Percentiles rank a stretch among this genome's conserved stretches.
Conservation (phyloP, 1,140 invertebrate genomes). For the Cotesia typhae region DNA sequence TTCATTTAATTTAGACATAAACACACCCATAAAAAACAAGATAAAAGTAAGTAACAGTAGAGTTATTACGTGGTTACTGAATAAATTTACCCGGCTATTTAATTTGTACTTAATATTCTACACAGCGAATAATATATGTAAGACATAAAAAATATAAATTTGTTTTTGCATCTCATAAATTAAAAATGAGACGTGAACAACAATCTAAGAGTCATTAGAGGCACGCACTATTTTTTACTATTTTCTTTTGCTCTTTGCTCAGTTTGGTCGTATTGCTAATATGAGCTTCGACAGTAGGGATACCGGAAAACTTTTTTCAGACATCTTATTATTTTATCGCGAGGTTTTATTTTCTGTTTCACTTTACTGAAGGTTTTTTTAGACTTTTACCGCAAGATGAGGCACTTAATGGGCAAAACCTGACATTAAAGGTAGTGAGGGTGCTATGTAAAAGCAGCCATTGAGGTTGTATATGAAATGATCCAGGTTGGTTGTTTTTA, state of each 20-base stretch:
- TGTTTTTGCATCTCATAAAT: no score
- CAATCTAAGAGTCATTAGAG: no score
- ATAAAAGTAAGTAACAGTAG: no score
- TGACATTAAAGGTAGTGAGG: constrained; percentile 18
- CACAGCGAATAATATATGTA: no score
- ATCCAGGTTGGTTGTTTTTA: constrained; percentile 29
- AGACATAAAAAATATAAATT: no score
- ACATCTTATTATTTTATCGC: neutral
- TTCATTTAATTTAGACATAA: no score
- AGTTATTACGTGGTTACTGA: no score
- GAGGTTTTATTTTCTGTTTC: neutral
- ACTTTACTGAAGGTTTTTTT: neutral
- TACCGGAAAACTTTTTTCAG: neutral
- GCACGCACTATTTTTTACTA: neutral
- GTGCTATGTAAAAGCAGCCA: neutral
- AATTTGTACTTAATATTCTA: no score
- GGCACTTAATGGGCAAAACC: constrained; percentile 19
- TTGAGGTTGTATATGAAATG: constrained; percentile 15
- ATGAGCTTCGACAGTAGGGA: no score
- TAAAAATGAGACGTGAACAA: no score
- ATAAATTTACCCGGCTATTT: no score
- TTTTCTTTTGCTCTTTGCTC: neutral
- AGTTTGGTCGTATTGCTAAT: neutral
- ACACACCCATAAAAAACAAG: no score
- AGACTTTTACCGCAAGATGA: constrained; percentile 9